Base-by-base conservation (phyloP, 2,888 invertebrate genomes). In the Calameuta filiformis region DNA sequence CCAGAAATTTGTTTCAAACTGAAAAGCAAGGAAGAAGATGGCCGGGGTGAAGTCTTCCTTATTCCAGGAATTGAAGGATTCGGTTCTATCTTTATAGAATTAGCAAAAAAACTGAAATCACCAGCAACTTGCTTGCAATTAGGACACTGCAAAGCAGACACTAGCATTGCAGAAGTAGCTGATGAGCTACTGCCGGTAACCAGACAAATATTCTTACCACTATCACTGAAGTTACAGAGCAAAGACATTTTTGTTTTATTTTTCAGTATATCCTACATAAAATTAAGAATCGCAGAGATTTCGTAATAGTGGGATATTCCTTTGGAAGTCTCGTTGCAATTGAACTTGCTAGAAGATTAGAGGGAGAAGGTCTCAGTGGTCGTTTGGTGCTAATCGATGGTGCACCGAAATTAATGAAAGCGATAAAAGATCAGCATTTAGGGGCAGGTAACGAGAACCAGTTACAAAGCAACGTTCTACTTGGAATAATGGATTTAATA, bases 261-360 rank as follows among this genome's bases (percentile, higher is more conserved):
- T 91, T 92, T 56, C 87, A 96, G 95, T 92, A 94, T 84, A 93
- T 96, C 12, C 92, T 93, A 77, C 91, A 93, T 69, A 92, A 93
- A 15, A 89, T 77, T 33, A 84, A 88, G 76, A 79, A 74, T 56
- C 85, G 86, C 12, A 81, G 84, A 73, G 82, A 87, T 0, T 98
- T 96, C 92, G 94, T 94, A 79, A 89, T 99, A 1, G 94, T 96
- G 23, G 98, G 96, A 2, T 98, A 99, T 92, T 99, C 98, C 23
- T 98, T 95, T 88, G 99, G 99, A 73, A 93, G 95, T 0, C 91
- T 96, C 34, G 93, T 98, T 33, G 95, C 96, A 0, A 91, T 98
- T 78, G 96, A 98, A 89, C 92, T 98, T 79, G 96, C 95, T 6
- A 92, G 94, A 12, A 93, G 94, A 86, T 92, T 98, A 68, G 97